phyloP scores from a whole-genome alignment of 1,140 invertebrate genomes.

The Saccostrea echinata region DNA sequence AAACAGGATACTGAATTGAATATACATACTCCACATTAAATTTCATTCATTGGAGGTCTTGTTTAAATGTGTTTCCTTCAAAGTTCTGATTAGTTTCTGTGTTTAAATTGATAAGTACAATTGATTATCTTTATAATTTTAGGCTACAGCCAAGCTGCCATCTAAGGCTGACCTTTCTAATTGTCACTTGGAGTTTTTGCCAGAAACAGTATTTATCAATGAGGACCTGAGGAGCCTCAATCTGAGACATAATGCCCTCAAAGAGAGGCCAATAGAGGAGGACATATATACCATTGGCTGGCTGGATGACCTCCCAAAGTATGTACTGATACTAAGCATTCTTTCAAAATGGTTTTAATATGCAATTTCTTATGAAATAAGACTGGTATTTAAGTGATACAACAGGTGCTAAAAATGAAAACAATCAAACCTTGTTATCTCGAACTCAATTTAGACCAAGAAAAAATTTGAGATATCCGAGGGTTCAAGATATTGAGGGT shows the following conservation, averaged over 20 bases:
- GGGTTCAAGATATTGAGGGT: too few species aligned
- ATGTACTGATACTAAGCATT: not conserved
- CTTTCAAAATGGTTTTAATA: not conserved
- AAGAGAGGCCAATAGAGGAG: slow-evolving; percentile 77
- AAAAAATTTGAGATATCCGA: too few species aligned
- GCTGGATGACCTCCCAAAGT: slow-evolving; percentile 77
- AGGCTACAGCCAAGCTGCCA: slow-evolving; percentile 79
- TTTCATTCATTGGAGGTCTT: too few species aligned
- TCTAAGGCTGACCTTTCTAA: slow-evolving; percentile 79
- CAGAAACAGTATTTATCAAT: slow-evolving; percentile 79
- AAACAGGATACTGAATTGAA: too few species aligned
- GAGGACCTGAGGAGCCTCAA: slow-evolving; percentile 77
- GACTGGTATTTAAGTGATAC: too few species aligned
- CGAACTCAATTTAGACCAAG: too few species aligned
- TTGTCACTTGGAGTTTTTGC: slow-evolving; percentile 79
- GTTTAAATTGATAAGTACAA: not conserved
- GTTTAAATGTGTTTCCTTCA: too few species aligned
- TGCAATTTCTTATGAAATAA: not conserved
- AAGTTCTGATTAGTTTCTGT: not conserved
- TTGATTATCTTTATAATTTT: not conserved
- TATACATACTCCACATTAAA: too few species aligned
- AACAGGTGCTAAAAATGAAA: too few species aligned
- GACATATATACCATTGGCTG: slow-evolving; percentile 80
- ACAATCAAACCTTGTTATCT: too few species aligned
- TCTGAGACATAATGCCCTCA: slow-evolving; percentile 77